Base-by-base conservation (phyloP, 1,140 invertebrate genomes). In the Phymastichus coffea region DNA sequence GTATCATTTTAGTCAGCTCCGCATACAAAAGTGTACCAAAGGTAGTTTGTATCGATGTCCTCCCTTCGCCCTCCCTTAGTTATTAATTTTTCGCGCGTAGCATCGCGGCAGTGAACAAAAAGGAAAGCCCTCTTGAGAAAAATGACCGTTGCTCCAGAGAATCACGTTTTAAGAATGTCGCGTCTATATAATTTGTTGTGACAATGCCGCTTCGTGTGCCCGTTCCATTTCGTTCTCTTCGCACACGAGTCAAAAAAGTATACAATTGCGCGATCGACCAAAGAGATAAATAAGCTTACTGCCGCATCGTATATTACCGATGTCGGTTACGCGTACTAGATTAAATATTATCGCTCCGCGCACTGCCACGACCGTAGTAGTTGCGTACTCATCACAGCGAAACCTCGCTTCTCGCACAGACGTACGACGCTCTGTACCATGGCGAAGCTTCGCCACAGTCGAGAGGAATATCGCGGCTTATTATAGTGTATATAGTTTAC, bases 11-110 rank as follows among this genome's bases (percentile, higher is more conserved):
- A 73, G 68, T 71, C 66, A 67, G 47, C 66, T 71, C 63, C 47
- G 52, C 52, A 63, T n/a, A n/a, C n/a, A 62, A 68, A 73, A 70
- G 67, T 72, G 68, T 70, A 75, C 73, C 73, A 75, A 75, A 75
- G 73, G 67, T 74, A 74, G 68, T 51, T 57, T n/a, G 25, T 25
- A 20, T 22, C 3, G 44, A 41, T 19, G n/a, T 12, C 10, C 19
- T n/a, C n/a, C n/a, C n/a, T n/a, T n/a, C n/a, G n/a, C n/a, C n/a
- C n/a, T n/a, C n/a, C n/a, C n/a, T n/a, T n/a, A n/a, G n/a, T n/a
- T n/a, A n/a, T n/a, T n/a, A n/a, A n/a, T n/a, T n/a, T n/a, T n/a
- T n/a, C n/a, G n/a, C n/a, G n/a, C n/a, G n/a, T n/a, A n/a, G n/a
- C n/a, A n/a, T n/a, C n/a, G n/a, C n/a, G n/a, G n/a, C n/a, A n/a